Base-by-base conservation (phyloP, 2,888 invertebrate species). In the Perizoma affinitatum region DNA sequence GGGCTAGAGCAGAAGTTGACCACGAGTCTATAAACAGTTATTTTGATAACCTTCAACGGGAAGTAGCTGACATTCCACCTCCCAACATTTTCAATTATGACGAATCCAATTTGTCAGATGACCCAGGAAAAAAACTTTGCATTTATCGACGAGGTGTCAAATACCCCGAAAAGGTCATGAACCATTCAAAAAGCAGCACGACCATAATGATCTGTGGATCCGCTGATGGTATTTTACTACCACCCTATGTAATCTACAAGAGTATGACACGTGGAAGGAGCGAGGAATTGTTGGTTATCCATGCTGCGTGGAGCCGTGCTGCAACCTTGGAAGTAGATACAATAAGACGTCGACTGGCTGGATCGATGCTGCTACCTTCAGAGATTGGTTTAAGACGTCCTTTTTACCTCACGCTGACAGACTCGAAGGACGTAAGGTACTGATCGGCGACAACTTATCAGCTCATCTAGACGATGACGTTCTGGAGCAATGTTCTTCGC, bases 41-140 rank as follows among this genome's bases (percentile, higher is more conserved):
- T 33, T 54, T 54, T 7, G 54, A 54, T 6, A 38, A 46, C 6
- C 6, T 40, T 4, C 6, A 54, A 33, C n/a, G 9, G 9, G 54
- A 46, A 33, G 9, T 46, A 4, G 36, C 11, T 22, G 33, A 38
- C 38, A 51, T 50, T 49, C 45, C 45, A 22, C 33, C 45, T 3
- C 2, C 7, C 8, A 22, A 46, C n/a, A 46, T 46, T 6, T 46
- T 46, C 33, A 46, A 46, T 34, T 46, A 46, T 8, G 45, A 46
- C 8, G 45, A 46, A 8, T 33, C 45, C 2, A 46, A 46, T 33
- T 9, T 46, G 5, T 33, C 45, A 2, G 45, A 46, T 34, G 45
- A 46, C 8, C 45, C 45, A 4, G 45, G 45, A 6, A 46, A 46
- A 33, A 34, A 33, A 8, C 7, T 4, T 3, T 6, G 45, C 8